Evolutionary conservation across 92 coral and sea anemone species (phyloP).

Genomic region (Bergia puertoricense): DNA sequence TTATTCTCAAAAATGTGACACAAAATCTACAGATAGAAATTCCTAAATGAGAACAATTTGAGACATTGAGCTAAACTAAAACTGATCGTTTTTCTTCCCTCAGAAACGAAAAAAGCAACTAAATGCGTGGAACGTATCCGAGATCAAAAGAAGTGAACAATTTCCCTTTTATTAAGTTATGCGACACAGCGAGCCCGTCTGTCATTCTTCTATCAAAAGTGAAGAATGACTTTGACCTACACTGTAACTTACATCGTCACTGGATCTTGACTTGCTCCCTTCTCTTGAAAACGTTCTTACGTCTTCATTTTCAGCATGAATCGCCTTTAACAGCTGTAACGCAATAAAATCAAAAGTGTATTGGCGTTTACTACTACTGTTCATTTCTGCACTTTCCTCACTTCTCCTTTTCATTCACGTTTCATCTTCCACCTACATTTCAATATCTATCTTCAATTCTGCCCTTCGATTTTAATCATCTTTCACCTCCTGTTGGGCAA

Average conservation of each 20-base stretch:
- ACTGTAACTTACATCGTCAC: conserved; percentile 56
- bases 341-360: background rate
- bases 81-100: background rate
- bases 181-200: too few species aligned
- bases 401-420: background rate
- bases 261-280: conserved; percentile 64
- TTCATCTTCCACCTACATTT: background rate
- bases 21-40: background rate
- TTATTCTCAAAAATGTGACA: too few species aligned
- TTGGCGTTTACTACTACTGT: background rate
- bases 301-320: conserved; percentile 91
- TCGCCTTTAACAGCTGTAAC: conserved; percentile 82
- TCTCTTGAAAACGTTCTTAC: conserved; percentile 81
- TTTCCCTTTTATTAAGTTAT: too few species aligned
- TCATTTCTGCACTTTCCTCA: background rate
- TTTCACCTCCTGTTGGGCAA: background rate
- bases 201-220: background rate
- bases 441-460: background rate
- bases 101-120: background rate
- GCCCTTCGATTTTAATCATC: background rate
- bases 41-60: background rate
- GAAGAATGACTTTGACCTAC: background rate
- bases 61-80: background rate
- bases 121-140: too few species aligned
- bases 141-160: background rate